Evolutionary conservation across 2,888 invertebrate genomes (phyloP).

Genomic region (Cephonodes hylas): DNA sequence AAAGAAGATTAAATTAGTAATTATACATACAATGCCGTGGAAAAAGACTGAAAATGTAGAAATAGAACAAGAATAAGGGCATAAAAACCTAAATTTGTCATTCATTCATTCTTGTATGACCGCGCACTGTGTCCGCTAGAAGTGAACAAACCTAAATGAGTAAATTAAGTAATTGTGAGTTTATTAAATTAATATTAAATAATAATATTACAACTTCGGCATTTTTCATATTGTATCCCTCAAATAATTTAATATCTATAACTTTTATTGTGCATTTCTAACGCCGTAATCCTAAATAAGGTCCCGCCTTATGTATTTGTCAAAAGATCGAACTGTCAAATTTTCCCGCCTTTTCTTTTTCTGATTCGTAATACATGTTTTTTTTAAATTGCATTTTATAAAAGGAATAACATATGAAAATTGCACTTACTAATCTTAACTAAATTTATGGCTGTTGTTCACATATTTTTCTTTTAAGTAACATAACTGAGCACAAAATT

Average conservation of each 20-base stretch:
- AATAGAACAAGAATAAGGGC: too few relatives aligned
- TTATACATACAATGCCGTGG: too few relatives aligned
- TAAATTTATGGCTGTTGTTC: neutral
- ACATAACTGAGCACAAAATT: neutral
- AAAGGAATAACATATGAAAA: neutral
- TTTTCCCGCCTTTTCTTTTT: neutral
- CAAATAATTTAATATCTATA: too few relatives aligned
- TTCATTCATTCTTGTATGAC: neutral
- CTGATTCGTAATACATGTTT: neutral
- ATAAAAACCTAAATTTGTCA: too few relatives aligned
- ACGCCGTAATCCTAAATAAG: neutral
- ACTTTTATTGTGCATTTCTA: neutral
- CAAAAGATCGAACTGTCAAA: neutral
- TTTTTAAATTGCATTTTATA: neutral
- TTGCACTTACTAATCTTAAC: neutral
- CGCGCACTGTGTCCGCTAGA: neutral
- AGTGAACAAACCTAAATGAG: neutral
- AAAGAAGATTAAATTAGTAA: too few relatives aligned
- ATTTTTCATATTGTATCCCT: neutral
- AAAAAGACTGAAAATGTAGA: too few relatives aligned
- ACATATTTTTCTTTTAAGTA: neutral
- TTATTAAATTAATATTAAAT: neutral
- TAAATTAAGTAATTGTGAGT: conserved; percentile 6
- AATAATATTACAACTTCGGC: neutral
- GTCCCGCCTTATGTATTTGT: neutral